Base-by-base conservation (phyloP, 2,888 invertebrate species). In the Parelbella ahira region DNA sequence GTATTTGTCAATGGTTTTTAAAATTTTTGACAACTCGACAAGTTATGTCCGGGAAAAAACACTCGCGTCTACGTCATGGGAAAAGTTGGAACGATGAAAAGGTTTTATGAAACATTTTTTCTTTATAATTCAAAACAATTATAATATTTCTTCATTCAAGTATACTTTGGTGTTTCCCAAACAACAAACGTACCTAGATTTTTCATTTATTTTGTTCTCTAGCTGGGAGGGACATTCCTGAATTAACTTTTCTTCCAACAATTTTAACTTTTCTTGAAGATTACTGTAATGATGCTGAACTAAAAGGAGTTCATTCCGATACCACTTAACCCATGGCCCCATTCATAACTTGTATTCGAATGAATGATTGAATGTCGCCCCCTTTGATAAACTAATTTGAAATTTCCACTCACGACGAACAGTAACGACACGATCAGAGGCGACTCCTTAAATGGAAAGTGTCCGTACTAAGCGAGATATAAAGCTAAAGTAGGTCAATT, bases 381-480 rank as follows among this genome's bases (percentile, higher is more conserved):
- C 62, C 45, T 25, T 50, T 45, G 48, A 44, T 42, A 37, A 37
- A 33, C 53, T 53, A 45, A 48, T 56, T 48, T 42, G n/a, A 28
- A 48, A 55, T 56, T 56, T 61, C 48, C 60, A 58, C 51, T 57
- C 51, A 55, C 62, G 46, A 49, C 41, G 33, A 41, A 28, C 18
- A n/a, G n/a, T n/a, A n/a, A n/a, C n/a, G n/a, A n/a, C 27, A 47
- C 59, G 56, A 53, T 73, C 76, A 86, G 86, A 86, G 86, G 86
- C 83, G 86, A 79, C 86, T 87, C 86, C 86, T 66, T 50, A 60
- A 68, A 68, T 58, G 60, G 59, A 51, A 44, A 60, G 71, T 72
- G 80, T 81, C 80, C 75, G 69, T 76, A 77, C 67, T 74, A 74
- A 83, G 80, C 84, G 68, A 82, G 84, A 86, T 83, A 84, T 86